phyloP scores from a whole-genome alignment of 1,140 invertebrate genomes.

The Drosophila neocordata region DNA sequence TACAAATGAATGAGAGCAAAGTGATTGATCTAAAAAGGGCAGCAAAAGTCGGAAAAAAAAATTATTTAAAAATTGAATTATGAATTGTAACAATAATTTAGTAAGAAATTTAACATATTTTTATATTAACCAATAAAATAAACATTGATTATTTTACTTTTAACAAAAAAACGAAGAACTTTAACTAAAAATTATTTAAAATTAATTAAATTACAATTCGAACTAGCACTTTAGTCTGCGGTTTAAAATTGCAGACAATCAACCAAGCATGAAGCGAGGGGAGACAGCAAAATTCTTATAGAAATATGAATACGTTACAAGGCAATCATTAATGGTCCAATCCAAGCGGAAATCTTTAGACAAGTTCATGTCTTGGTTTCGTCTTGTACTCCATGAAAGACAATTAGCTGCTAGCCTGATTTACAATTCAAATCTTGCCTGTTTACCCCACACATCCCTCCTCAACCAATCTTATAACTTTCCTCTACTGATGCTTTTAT shows the following conservation, averaged over 20 bases:
- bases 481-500: too few species aligned
- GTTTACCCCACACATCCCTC: not conserved
- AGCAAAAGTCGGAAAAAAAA: too few species aligned
- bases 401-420: conserved; percentile 24
- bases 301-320: conserved; percentile 3
- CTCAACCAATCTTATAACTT: not conserved
- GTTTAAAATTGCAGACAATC: not conserved
- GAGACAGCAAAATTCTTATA: not conserved
- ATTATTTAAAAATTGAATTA: too few species aligned
- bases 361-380: conserved; percentile 37
- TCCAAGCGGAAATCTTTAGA: conserved; percentile 74
- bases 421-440: conserved; percentile 21
- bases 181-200: not conserved
- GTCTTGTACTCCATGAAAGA: conserved; percentile 6
- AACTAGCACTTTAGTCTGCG: not conserved
- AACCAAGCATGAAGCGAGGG: not conserved
- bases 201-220: conserved; percentile 6
- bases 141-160: too few species aligned
- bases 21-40: too few species aligned
- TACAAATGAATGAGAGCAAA: too few species aligned
- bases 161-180: too few species aligned
- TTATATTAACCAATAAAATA: too few species aligned
- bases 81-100: too few species aligned
- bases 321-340: conserved; percentile 80
- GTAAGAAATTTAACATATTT: too few species aligned